phyloP scores from a whole-genome alignment of 2,113 vertebrate genomes.

The Tauraco erythrolophus region DNA sequence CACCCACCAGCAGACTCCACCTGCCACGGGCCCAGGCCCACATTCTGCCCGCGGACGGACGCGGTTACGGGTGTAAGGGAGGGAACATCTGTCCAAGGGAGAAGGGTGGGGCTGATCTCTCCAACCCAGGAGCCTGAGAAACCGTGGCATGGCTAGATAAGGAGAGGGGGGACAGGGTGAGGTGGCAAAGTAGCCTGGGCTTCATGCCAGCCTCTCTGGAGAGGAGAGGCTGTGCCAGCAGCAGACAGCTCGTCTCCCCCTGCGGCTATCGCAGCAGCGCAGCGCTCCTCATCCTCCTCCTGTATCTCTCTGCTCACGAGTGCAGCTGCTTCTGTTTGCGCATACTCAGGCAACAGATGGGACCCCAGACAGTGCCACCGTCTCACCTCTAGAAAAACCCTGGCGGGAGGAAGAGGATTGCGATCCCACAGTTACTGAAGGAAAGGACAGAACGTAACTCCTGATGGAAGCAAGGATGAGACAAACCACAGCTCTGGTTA shows the following conservation, averaged over 20 bases:
- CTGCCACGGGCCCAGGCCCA: rapidly evolving
- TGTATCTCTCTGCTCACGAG: not conserved
- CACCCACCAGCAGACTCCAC: not conserved
- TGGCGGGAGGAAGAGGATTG: rapidly evolving
- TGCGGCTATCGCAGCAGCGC: not conserved
- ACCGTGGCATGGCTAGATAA: not conserved
- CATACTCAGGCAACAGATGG: not conserved
- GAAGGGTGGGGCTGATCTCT: not conserved
- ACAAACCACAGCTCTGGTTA: not conserved
- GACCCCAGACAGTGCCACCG: not conserved
- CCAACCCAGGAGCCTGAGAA: not conserved
- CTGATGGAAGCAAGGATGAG: not conserved
- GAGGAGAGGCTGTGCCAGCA: not conserved
- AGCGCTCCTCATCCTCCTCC: not conserved
- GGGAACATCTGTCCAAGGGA: not conserved
- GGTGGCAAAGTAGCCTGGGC: not conserved
- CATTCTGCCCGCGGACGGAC: not conserved
- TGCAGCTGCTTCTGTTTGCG: not conserved
- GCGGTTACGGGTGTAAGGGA: not conserved
- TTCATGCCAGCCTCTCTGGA: not conserved
- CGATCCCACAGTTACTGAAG: not conserved
- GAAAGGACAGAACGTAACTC: not conserved
- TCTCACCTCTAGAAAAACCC: not conserved
- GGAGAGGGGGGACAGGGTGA: not conserved
- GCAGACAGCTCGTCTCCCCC: not conserved